Evolutionary conservation across 2,797 vertebrate genomes (phyloP).

Genomic region (Borostomias antarcticus): DNA sequence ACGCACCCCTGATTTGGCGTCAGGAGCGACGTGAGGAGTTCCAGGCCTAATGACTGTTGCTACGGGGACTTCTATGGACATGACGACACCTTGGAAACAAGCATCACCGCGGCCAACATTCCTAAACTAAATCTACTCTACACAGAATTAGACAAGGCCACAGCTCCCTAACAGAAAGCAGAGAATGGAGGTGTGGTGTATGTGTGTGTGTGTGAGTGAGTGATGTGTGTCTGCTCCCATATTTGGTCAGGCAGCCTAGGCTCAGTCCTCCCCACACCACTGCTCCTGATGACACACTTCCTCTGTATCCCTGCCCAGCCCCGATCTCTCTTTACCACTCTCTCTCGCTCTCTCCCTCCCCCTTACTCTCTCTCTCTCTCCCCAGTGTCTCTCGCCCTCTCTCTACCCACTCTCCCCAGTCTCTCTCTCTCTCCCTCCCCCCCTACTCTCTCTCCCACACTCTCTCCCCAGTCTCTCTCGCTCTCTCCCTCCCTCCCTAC

Average conservation of each 20-base stretch:
- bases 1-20: too few relatives aligned
- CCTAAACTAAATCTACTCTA: not conserved
- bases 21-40: too few relatives aligned
- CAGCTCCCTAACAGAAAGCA: constrained; percentile 7
- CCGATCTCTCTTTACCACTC: too few relatives aligned
- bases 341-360: too few relatives aligned
- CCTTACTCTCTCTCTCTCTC: constrained; percentile 1
- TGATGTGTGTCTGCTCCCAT: constrained; percentile 77
- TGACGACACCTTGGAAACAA: not conserved
- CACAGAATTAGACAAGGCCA: not conserved
- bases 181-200: constrained; percentile 78
- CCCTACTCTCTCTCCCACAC: too few relatives aligned
- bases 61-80: too few relatives aligned
- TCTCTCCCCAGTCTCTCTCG: too few relatives aligned
- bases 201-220: too few relatives aligned
- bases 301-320: constrained; percentile 18
- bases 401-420: too few relatives aligned
- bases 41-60: too few relatives aligned
- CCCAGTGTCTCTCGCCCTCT: not conserved
- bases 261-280: constrained; percentile 29
- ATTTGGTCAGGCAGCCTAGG: constrained; percentile 59
- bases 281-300: constrained; percentile 42
- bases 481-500: too few relatives aligned
- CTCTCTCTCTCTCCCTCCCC: too few relatives aligned
- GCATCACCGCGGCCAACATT: constrained; percentile 11